Percentiles rank a stretch among this genome's conserved stretches.
Evolutionary conservation across 2,888 invertebrate species (phyloP).

Genomic region (Pristionchus fissidentatus): DNA sequence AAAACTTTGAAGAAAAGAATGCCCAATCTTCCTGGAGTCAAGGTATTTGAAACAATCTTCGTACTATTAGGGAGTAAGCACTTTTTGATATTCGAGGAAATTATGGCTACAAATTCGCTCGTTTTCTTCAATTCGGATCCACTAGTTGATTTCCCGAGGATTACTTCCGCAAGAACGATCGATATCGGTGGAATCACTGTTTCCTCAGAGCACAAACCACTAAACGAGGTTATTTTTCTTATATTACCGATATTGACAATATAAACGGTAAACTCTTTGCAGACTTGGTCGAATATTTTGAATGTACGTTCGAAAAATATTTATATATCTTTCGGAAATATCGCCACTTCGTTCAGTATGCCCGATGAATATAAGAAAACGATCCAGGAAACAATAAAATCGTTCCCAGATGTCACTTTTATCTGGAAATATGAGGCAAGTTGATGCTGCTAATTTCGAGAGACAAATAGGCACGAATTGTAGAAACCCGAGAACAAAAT

Average conservation of each 20-base stretch:
- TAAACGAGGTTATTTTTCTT: no score
- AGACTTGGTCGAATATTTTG: slow-evolving; percentile 11
- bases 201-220: background rate
- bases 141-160: slow-evolving; percentile 62
- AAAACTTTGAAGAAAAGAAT: no score
- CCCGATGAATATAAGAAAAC: slow-evolving; percentile 52
- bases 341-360: slow-evolving; percentile 56
- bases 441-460: no score
- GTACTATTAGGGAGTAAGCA: no score
- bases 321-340: slow-evolving; percentile 58
- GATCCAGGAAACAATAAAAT: slow-evolving; percentile 51
- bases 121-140: slow-evolving; percentile 61
- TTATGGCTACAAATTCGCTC: slow-evolving; percentile 54
- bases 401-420: slow-evolving; percentile 55
- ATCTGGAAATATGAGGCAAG: slow-evolving; percentile 63
- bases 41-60: no score
- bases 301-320: slow-evolving; percentile 4
- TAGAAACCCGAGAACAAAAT: background rate
- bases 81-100: no score
- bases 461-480: no score
- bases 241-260: no score
- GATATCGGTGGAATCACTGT: slow-evolving; percentile 61
- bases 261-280: no score
- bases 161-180: slow-evolving; percentile 57
- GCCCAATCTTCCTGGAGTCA: no score